These are phyloP conservation scores for Arenaria interpres DNA, from an alignment of 2,113 vertebrate species.

Conservation along the genomic window DNA sequence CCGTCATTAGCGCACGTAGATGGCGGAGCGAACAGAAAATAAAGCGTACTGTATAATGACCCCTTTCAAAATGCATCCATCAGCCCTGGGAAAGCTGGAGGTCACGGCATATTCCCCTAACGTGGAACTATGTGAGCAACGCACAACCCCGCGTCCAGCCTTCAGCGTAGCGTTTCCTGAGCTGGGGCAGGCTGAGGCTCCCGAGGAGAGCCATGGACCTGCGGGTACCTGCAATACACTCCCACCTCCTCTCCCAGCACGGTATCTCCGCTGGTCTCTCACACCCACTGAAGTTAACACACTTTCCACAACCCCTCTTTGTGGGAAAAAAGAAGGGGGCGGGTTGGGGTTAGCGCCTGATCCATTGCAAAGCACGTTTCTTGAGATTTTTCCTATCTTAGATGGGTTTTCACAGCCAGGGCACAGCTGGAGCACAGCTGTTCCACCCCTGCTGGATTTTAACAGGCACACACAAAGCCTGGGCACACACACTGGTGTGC, in stretches of 20 bases:
- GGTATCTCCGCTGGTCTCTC: accelerated
- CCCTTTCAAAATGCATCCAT: not conserved
- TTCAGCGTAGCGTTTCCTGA: not conserved
- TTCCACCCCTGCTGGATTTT: not conserved
- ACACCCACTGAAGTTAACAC: accelerated
- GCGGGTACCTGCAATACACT: accelerated
- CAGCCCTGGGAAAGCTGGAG: not conserved
- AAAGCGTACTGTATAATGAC: accelerated
- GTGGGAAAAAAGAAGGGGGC: not conserved
- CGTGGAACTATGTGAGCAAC: not conserved
- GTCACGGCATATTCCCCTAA: not conserved
- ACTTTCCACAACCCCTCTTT: not conserved
- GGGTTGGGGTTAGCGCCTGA: not conserved
- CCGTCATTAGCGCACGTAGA: accelerated
- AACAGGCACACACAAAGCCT: not conserved
- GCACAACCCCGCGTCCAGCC: accelerated
- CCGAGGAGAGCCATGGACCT: not conserved
- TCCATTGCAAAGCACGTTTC: not conserved
- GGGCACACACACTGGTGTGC: not conserved
- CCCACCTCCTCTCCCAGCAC: not conserved
- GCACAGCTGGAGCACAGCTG: conserved; percentile 52
- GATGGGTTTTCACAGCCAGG: not conserved
- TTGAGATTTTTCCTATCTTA: not conserved
- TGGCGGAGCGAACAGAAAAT: not conserved
- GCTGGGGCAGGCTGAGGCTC: not conserved